These are phyloP conservation scores for Amblyopsis hoosieri DNA, from an alignment of 2,797 vertebrate genomes.

Conservation along the genomic window DNA sequence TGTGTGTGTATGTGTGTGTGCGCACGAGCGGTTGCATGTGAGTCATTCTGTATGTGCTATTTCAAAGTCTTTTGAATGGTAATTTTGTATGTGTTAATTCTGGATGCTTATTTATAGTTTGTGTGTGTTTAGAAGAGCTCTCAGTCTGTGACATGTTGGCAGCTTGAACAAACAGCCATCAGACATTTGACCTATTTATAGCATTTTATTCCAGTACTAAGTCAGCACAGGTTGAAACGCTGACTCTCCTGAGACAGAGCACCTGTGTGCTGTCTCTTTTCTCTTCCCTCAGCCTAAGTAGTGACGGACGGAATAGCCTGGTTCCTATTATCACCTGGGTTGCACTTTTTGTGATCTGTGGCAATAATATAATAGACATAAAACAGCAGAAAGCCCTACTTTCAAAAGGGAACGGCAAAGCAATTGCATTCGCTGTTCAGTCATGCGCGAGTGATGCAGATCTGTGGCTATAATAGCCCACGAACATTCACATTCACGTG, in stretches of 20 bases:
- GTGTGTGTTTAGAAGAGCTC: neutral
- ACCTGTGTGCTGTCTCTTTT: conserved; percentile 50
- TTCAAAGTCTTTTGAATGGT: neutral
- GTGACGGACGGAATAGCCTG: conserved; percentile 46
- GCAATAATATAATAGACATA: conserved; percentile 24
- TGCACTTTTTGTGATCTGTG: conserved; percentile 53
- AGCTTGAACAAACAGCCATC: conserved; percentile 30
- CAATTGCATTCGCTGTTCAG: conserved; percentile 65
- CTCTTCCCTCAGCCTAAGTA: conserved; percentile 31
- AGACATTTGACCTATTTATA: conserved; percentile 58
- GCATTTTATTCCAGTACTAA: conserved; percentile 55
- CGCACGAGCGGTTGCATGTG: neutral
- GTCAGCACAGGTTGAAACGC: conserved; percentile 71
- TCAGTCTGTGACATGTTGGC: neutral
- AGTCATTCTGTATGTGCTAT: conserved; percentile 10
- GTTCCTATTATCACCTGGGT: conserved; percentile 53
- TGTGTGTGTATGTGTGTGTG: neutral
- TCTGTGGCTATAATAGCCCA: conserved; percentile 55
- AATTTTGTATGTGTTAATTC: too few species aligned
- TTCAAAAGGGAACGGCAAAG: conserved; percentile 39
- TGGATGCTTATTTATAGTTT: too few species aligned
- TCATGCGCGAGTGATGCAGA: conserved; percentile 64
- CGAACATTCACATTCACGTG: conserved; percentile 56
- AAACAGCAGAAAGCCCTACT: conserved; percentile 38
- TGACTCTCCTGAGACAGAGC: conserved; percentile 68